A percentile compares a stretch with the other conserved stretches of the same genome.
These are phyloP conservation scores for Ptycholaimellus sp. DNA, from an alignment of 2,888 invertebrate species.

Conservation along the genomic window DNA sequence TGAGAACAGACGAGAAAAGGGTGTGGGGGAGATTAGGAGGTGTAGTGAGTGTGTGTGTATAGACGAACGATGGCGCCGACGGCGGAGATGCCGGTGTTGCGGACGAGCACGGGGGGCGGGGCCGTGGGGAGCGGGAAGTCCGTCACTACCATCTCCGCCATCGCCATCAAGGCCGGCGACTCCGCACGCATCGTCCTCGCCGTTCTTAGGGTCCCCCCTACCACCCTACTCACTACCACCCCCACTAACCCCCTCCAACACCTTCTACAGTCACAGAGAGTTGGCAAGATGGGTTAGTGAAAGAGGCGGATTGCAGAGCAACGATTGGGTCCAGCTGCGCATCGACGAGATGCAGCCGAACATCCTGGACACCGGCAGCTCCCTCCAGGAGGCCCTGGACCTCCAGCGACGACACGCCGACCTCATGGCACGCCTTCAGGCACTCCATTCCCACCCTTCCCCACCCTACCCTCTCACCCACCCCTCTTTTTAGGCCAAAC, in stretches of 20 bases:
- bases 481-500: slow-evolving; percentile 42
- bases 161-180: slow-evolving; percentile 61
- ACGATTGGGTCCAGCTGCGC: slow-evolving; percentile 55
- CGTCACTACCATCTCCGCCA: slow-evolving; percentile 64
- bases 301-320: slow-evolving; percentile 38
- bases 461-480: slow-evolving; percentile 1
- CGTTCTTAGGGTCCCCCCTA: slow-evolving; percentile 61
- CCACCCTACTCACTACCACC: too few relatives aligned
- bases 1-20: background rate
- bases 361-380: slow-evolving; percentile 51
- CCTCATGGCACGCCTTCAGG: slow-evolving; percentile 55
- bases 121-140: too few relatives aligned
- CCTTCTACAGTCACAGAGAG: slow-evolving; percentile 1
- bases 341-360: slow-evolving; percentile 61
- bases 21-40: background rate
- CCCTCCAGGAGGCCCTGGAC: slow-evolving; percentile 47
- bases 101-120: too few relatives aligned
- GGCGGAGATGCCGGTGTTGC: background rate
- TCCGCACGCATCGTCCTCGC: slow-evolving; percentile 59
- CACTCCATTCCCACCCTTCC: slow-evolving; percentile 25
- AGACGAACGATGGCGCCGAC: background rate
- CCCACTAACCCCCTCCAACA: too few relatives aligned
- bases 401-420: slow-evolving; percentile 55
- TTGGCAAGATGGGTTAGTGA: background rate
- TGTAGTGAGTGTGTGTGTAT: background rate